These are phyloP conservation scores for Aporophyla nigra DNA, from an alignment of 2,888 invertebrate genomes.

Conservation along the genomic window DNA sequence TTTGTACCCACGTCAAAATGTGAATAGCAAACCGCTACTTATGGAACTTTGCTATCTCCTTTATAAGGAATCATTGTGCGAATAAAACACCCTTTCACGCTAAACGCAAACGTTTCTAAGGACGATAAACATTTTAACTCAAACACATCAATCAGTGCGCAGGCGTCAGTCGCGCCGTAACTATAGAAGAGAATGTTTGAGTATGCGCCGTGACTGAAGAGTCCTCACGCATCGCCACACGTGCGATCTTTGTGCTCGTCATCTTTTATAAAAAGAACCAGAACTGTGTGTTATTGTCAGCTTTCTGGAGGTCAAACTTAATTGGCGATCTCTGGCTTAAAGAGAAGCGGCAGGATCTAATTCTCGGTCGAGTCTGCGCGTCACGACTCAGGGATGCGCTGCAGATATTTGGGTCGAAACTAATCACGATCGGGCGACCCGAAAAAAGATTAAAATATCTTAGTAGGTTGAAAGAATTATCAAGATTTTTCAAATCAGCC, in stretches of 20 bases:
- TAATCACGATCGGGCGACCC: slow-evolving; percentile 69
- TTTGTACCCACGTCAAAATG: slow-evolving; percentile 45
- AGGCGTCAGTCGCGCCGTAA: slow-evolving; percentile 68
- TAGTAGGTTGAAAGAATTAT: background rate
- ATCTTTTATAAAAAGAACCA: slow-evolving; percentile 64
- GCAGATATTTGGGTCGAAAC: slow-evolving; percentile 42
- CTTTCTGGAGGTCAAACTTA: slow-evolving; percentile 60
- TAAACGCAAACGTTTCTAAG: slow-evolving; percentile 54
- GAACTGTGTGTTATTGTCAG: slow-evolving; percentile 28
- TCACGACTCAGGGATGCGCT: slow-evolving; percentile 78
- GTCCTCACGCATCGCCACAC: slow-evolving; percentile 78
- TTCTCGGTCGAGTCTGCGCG: slow-evolving; percentile 77
- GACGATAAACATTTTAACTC: slow-evolving; percentile 52
- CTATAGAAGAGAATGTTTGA: slow-evolving; percentile 71
- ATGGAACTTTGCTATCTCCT: slow-evolving; percentile 18
- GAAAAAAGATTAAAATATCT: slow-evolving; percentile 35
- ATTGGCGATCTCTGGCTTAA: slow-evolving; percentile 65
- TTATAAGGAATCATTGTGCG: slow-evolving; percentile 48
- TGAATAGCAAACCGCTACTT: slow-evolving; percentile 33
- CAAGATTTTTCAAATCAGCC: background rate
- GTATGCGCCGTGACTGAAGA: slow-evolving; percentile 79
- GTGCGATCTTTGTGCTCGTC: slow-evolving; percentile 72
- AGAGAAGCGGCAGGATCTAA: slow-evolving; percentile 78
- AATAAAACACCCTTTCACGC: slow-evolving; percentile 37
- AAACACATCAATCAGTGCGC: slow-evolving; percentile 79